These are phyloP conservation scores for Scaptomyza graminum DNA, from an alignment of 1,140 invertebrate species.

Conservation along the genomic window DNA sequence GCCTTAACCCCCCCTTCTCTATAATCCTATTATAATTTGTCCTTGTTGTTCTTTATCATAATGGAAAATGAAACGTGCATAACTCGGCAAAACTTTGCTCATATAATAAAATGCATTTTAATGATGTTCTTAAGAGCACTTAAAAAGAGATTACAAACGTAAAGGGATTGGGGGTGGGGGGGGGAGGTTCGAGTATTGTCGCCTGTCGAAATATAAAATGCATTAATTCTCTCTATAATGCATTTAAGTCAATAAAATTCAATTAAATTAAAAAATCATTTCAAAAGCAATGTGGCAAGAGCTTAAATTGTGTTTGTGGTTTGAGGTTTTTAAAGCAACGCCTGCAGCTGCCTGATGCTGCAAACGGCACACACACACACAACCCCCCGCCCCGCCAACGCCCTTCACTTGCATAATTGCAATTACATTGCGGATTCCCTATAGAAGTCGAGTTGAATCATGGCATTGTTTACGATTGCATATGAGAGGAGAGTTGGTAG, in stretches of 20 bases:
- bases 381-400: too few relatives aligned
- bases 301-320: constrained; percentile 21
- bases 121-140: too few relatives aligned
- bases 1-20: too few relatives aligned
- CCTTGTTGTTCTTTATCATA: too few relatives aligned
- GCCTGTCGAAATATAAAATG: not conserved
- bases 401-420: constrained; percentile 60
- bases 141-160: too few relatives aligned
- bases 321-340: not conserved
- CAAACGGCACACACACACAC: not conserved
- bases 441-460: not conserved
- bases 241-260: not conserved
- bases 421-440: constrained; percentile 59
- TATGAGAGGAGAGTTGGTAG: constrained; percentile 1
- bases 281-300: constrained; percentile 21
- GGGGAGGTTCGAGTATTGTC: too few relatives aligned
- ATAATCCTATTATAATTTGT: too few relatives aligned
- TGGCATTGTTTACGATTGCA: too few relatives aligned
- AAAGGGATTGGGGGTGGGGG: too few relatives aligned
- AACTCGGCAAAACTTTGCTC: too few relatives aligned
- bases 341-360: constrained; percentile 18
- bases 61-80: too few relatives aligned
- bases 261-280: constrained; percentile 15
- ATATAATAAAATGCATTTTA: too few relatives aligned
- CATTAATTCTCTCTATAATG: not conserved